These are phyloP conservation scores for Drosophila takahashii DNA, from an alignment of 1,140 invertebrate species.

Conservation along the genomic window DNA sequence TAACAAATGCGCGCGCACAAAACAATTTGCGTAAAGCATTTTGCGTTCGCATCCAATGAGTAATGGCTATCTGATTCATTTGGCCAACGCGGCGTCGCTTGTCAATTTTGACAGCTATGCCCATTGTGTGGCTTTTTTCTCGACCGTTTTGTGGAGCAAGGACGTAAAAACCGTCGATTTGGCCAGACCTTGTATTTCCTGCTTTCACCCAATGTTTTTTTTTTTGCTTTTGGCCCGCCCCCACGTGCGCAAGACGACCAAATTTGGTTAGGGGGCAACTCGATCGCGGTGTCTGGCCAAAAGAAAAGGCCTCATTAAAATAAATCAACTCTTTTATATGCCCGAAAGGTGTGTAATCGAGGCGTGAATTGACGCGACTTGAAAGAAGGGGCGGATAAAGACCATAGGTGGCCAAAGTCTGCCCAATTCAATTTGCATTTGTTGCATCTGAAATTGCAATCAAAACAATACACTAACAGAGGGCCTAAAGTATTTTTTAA, in stretches of 20 bases:
- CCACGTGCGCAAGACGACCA: slow-evolving; percentile 40
- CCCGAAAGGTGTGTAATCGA: slow-evolving; percentile 15
- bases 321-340: slow-evolving; percentile 52
- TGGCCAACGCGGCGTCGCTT: slow-evolving; percentile 25
- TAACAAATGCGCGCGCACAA: slow-evolving; percentile 54
- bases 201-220: slow-evolving; percentile 58
- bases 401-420: background rate
- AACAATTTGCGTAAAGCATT: slow-evolving; percentile 54
- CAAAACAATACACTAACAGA: background rate
- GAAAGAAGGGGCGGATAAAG: background rate
- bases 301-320: slow-evolving; percentile 68
- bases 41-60: slow-evolving; percentile 54
- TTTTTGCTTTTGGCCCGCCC: slow-evolving; percentile 31
- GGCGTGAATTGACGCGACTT: background rate
- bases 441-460: background rate
- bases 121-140: slow-evolving; percentile 55
- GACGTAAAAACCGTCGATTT: slow-evolving; percentile 57
- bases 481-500: background rate
- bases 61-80: slow-evolving; percentile 72
- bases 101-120: slow-evolving; percentile 70
- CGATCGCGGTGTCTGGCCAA: slow-evolving; percentile 27
- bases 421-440: slow-evolving; percentile 29
- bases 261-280: slow-evolving; percentile 28
- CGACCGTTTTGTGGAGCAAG: slow-evolving; percentile 71
- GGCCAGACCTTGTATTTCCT: slow-evolving; percentile 75